These are phyloP conservation scores for Takifugu ocellatus DNA, from an alignment of 2,797 vertebrate species.

Conservation along the genomic window DNA sequence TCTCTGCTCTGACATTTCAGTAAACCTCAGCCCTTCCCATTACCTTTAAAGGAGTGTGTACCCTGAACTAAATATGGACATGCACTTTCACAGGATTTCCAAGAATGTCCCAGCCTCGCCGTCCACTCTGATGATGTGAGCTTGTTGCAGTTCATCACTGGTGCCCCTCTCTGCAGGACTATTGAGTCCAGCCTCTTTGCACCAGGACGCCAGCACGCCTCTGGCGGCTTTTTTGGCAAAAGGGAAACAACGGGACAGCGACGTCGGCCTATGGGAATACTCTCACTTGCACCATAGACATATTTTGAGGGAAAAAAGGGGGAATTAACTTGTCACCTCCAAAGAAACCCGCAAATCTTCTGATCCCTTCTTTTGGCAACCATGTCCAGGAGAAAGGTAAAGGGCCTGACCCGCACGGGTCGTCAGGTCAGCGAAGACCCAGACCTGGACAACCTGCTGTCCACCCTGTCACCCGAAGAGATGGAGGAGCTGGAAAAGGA, in stretches of 20 bases:
- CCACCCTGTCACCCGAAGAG: conserved; percentile 92
- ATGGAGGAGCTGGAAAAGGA: conserved; percentile 93
- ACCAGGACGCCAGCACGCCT: conserved; percentile 55
- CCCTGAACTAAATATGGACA: conserved; percentile 98
- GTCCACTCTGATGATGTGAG: conserved; percentile 78
- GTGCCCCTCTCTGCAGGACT: conserved; percentile 45
- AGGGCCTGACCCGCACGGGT: conserved; percentile 84
- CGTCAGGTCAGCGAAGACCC: conserved; percentile 98
- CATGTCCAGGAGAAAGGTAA: conserved; percentile 85
- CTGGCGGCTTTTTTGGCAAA: conserved; percentile 45
- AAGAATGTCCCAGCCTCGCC: conserved; percentile 95
- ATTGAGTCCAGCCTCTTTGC: conserved; percentile 48
- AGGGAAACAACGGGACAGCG: conserved; percentile 37
- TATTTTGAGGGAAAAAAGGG: conserved; percentile 5
- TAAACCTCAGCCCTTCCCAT: conserved; percentile 81
- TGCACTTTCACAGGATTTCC: conserved; percentile 90
- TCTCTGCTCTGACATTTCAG: conserved; percentile 58
- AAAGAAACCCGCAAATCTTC: conserved; percentile 4
- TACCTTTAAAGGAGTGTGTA: conserved; percentile 98
- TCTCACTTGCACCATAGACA: conserved; percentile 2
- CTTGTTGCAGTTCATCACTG: conserved; percentile 68
- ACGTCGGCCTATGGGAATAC: conserved; percentile 33
- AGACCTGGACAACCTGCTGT: conserved; percentile 92
- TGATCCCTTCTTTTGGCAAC: conserved; percentile 8
- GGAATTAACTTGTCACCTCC: conserved; percentile 17